Conservation (phyloP, 1,140 invertebrate species). For the Drosophila lacteicornis region DNA sequence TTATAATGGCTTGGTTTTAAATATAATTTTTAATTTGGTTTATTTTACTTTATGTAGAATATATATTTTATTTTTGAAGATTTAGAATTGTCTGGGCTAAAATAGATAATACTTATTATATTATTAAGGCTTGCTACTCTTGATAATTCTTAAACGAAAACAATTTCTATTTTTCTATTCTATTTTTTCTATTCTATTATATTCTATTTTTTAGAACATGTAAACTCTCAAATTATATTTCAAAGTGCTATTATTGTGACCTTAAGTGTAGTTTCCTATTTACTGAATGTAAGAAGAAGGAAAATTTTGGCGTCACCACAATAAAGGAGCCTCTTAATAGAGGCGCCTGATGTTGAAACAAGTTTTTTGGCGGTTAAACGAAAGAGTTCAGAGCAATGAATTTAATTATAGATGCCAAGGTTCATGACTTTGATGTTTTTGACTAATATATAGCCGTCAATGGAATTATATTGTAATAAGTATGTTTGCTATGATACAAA, state of each 20-base stretch:
- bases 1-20: background rate
- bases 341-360: slow-evolving; percentile 20
- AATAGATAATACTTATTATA: no score
- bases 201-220: background rate
- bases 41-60: no score
- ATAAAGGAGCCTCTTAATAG: slow-evolving; percentile 47
- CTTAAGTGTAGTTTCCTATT: background rate
- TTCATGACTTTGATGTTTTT: slow-evolving; percentile 6
- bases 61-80: no score
- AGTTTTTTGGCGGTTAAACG: slow-evolving; percentile 21
- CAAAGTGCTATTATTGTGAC: background rate
- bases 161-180: no score
- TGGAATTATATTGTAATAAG: no score
- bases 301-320: slow-evolving; percentile 46
- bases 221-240: background rate
- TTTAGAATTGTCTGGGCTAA: no score
- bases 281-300: background rate
- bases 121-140: no score
- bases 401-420: slow-evolving; percentile 56
- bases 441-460: background rate
- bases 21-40: background rate
- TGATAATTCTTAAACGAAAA: no score
- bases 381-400: slow-evolving; percentile 48
- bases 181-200: no score
- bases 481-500: no score